Conservation (phyloP, 2,797 vertebrate genomes). For the Molothrus aeneus region DNA sequence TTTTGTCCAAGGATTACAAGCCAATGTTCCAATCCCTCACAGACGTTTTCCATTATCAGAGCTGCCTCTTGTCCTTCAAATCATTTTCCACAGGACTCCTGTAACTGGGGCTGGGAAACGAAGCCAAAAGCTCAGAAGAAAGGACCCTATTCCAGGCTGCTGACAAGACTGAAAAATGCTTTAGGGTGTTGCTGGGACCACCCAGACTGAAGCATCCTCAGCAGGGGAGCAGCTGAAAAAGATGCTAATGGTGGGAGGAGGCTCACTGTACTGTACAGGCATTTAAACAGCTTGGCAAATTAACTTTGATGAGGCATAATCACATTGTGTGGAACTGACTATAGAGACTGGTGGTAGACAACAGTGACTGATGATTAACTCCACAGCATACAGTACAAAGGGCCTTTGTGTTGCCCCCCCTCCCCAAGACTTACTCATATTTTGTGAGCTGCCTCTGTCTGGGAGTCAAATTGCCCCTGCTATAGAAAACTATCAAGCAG, state of each 20-base stretch:
- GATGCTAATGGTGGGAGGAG: neutral
- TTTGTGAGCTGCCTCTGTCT: neutral
- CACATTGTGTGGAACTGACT: neutral
- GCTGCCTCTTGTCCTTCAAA: constrained; percentile 62
- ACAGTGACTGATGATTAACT: neutral
- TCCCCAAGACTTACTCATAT: neutral
- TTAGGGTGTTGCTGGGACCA: constrained; percentile 41
- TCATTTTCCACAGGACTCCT: constrained; percentile 58
- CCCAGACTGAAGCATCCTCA: constrained; percentile 43
- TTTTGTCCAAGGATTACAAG: constrained; percentile 47
- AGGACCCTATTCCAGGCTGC: constrained; percentile 49
- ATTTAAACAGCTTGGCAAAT: constrained; percentile 18
- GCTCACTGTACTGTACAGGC: neutral
- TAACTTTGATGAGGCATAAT: constrained; percentile 28
- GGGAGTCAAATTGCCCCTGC: neutral
- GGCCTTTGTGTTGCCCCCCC: neutral
- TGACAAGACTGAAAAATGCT: constrained; percentile 54
- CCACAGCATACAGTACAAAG: neutral
- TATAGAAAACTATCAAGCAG: neutral
- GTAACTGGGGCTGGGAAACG: neutral
- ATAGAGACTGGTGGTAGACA: neutral
- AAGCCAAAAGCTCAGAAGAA: constrained; percentile 45
- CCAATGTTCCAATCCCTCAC: constrained; percentile 58
- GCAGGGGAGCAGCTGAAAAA: neutral
- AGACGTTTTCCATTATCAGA: constrained; percentile 67